phyloP scores from a whole-genome alignment of 2,113 vertebrate genomes.

The Tauraco erythrolophus region DNA sequence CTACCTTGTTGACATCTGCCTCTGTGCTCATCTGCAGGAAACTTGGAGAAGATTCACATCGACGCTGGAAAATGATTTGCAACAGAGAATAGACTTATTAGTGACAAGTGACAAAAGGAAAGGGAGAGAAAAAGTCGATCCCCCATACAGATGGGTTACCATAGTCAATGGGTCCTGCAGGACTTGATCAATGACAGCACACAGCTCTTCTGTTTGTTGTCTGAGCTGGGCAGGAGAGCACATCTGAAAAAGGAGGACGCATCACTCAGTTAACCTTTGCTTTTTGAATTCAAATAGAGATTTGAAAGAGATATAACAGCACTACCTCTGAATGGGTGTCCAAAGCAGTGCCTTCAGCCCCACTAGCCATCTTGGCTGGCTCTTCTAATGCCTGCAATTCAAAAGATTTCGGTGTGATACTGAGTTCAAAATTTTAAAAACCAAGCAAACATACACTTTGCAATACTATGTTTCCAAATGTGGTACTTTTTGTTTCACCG shows the following conservation, averaged over 20 bases:
- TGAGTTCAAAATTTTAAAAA: neutral
- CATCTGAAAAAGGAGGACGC: slow-evolving; percentile 79
- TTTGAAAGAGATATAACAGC: neutral
- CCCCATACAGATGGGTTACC: slow-evolving; percentile 74
- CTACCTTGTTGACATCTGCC: slow-evolving; percentile 79
- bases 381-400: slow-evolving; percentile 84
- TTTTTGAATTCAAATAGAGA: neutral
- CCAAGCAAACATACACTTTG: neutral
- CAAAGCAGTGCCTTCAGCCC: slow-evolving; percentile 44
- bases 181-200: slow-evolving; percentile 91
- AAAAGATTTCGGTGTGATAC: slow-evolving; percentile 30
- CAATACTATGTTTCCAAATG: neutral
- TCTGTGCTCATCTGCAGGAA: slow-evolving; percentile 62
- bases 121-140: neutral
- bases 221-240: slow-evolving; percentile 90
- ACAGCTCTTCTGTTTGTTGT: slow-evolving; percentile 91
- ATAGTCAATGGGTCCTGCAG: slow-evolving; percentile 82
- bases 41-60: slow-evolving; percentile 73
- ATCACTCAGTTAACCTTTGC: neutral
- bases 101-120: neutral
- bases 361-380: slow-evolving; percentile 42
- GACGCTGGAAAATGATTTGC: slow-evolving; percentile 59
- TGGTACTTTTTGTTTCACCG: neutral
- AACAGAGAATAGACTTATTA: slow-evolving; percentile 23
- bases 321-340: slow-evolving; percentile 84